phyloP scores from a whole-genome alignment of 2,888 invertebrate species.

The Lydus trimaculatus region DNA sequence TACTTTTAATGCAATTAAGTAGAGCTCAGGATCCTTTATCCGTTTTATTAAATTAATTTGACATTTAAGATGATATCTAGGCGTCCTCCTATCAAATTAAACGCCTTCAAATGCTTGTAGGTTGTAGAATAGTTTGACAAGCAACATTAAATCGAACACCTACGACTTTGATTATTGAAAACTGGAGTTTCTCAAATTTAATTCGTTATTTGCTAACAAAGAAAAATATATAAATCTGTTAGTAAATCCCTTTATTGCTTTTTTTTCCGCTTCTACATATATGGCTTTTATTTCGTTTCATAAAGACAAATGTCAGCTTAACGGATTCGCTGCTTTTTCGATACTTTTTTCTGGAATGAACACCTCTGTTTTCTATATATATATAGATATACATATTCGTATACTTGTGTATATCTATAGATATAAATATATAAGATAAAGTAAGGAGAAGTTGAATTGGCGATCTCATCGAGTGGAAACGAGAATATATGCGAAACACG shows the following conservation, averaged over 20 bases:
- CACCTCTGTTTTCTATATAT: background rate
- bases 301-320: constrained; percentile 8
- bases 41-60: constrained; percentile 2
- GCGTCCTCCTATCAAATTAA: background rate
- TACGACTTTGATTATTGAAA: background rate
- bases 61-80: background rate
- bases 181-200: background rate
- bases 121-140: background rate
- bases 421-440: background rate
- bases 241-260: background rate
- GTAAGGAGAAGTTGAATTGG: background rate
- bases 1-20: constrained; percentile 11
- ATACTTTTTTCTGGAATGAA: background rate
- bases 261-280: background rate
- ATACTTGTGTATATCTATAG: background rate
- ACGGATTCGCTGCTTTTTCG: background rate
- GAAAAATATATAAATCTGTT: background rate
- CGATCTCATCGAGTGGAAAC: background rate
- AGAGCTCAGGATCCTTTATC: background rate
- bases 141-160: background rate
- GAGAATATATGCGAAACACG: background rate
- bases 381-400: background rate
- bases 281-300: background rate
- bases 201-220: background rate
- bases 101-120: background rate